Base-by-base conservation (phyloP, 2,113 vertebrate genomes). In the Zapornia atra region DNA sequence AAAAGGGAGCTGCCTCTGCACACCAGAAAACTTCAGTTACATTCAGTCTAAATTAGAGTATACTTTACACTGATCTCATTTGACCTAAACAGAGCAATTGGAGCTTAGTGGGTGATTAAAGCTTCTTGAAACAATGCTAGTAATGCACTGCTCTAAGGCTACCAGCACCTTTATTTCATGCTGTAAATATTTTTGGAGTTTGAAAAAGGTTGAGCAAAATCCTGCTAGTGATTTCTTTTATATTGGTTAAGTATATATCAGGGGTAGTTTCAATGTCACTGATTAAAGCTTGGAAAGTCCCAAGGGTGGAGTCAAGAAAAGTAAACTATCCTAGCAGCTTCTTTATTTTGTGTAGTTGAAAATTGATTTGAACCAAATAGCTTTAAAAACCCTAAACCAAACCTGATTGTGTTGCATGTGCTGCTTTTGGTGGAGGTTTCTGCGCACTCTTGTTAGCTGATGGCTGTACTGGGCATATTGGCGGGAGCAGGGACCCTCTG, bases 401-500 rank as follows among this genome's bases (percentile, higher is more conserved):
- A 75, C 13, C 15, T 51, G 36, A 22, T 42, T 17, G 6, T 40
- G 24, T 26, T 44, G 11, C 9, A 8, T 46, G 17, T 31, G 29
- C 28, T 42, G 1, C 34, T 79, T 29, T 31, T 86, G 51, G 25
- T 40, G 38, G 15, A 89, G n/a, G 10, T 22, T 77, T 87, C 64
- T 88, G 42, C 44, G 42, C 15, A 4, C 12, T 83, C 44, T n/a
- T 61, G 50, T 19, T 68, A 56, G n/a, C 38, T 60, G 31, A 11
- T 4, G 9, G 31, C 53, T 44, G 8, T 69, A 54, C 29, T 2
- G 5, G 28, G 5, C 3, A 3, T 13, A 24, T 12, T 7, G 3
- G 26, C 13, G 46, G 53, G 26, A 57, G 15, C 7, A 61, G 46
- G 54, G 21, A 10, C 34, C 31, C 44, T 79, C n/a, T 44, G 63